Evolutionary conservation across 2,888 invertebrate species (phyloP).

Genomic region (Eucera pruinosa): DNA sequence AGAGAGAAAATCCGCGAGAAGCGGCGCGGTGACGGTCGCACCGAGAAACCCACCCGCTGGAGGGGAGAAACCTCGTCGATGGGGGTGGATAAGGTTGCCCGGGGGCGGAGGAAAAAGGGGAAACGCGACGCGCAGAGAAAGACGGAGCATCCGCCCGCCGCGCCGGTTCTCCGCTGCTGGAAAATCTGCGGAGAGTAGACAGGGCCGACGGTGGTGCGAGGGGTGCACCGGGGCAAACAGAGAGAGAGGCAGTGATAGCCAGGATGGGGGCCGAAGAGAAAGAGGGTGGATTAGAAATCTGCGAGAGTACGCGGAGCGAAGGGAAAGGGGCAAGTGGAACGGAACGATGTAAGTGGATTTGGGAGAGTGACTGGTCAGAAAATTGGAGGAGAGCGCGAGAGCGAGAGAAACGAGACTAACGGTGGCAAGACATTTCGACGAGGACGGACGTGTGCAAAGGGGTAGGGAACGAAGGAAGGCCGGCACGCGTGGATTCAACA

Average conservation of each 20-base stretch:
- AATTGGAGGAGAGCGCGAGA: background rate
- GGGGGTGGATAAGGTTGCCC: background rate
- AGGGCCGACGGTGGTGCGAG: no score
- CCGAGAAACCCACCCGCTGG: slow-evolving; percentile 8
- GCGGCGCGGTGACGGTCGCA: background rate
- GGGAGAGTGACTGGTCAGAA: background rate
- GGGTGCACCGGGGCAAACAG: no score
- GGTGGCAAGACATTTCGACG: background rate
- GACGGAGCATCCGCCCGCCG: background rate
- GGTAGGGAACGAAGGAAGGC: background rate
- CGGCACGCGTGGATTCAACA: background rate
- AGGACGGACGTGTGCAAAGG: background rate
- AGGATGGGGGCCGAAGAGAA: no score
- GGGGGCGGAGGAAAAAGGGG: slow-evolving; percentile 2
- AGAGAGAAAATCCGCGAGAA: slow-evolving; percentile 21
- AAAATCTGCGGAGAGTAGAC: background rate
- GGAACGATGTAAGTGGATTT: background rate
- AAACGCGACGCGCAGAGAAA: slow-evolving; percentile 4
- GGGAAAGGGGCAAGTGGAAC: background rate
- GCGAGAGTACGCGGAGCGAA: no score
- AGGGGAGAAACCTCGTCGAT: slow-evolving; percentile 18
- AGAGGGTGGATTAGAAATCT: background rate
- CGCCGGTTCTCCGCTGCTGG: slow-evolving; percentile 11
- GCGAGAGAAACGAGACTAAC: background rate
- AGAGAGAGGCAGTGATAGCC: slow-evolving; percentile 9